A percentile compares a stretch with the other conserved stretches of the same genome.
These are phyloP conservation scores for Meloidogyne exigua DNA, from an alignment of 1,140 invertebrate genomes.

Conservation along the genomic window DNA sequence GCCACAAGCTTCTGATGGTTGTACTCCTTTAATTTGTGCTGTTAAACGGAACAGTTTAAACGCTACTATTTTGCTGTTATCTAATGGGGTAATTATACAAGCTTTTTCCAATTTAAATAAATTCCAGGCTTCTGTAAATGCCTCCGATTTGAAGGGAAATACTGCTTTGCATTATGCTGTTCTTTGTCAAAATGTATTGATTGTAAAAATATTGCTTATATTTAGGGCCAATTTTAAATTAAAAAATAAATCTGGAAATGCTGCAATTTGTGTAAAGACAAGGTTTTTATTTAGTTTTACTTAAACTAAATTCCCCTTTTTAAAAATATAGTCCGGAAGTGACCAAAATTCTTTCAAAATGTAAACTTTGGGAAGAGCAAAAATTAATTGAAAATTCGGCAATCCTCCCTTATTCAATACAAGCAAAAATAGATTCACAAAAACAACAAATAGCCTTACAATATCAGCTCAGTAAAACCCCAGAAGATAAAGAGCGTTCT, in stretches of 20 bases:
- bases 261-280: conserved; percentile 6
- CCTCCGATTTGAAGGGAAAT: conserved; percentile 25
- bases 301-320: neutral
- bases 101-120: neutral
- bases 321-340: neutral
- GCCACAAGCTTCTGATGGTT: conserved; percentile 5
- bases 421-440: neutral
- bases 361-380: conserved; percentile 6
- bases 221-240: conserved; percentile 30
- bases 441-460: conserved; percentile 3
- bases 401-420: neutral
- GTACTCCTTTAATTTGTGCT: conserved; percentile 22
- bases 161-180: conserved; percentile 35
- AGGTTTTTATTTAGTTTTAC: conserved; percentile 18
- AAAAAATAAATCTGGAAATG: conserved; percentile 31
- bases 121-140: conserved; percentile 20
- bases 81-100: neutral
- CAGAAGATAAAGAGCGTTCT: neutral
- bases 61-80: neutral
- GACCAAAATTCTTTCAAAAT: neutral
- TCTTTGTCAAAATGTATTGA: neutral
- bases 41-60: neutral
- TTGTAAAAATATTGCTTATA: conserved; percentile 35
- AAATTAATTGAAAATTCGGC: neutral
- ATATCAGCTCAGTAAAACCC: neutral